Percentiles rank a stretch among this genome's conserved stretches.
Conservation (phyloP, 2,797 vertebrate genomes). For the Megalops cyprinoides region DNA sequence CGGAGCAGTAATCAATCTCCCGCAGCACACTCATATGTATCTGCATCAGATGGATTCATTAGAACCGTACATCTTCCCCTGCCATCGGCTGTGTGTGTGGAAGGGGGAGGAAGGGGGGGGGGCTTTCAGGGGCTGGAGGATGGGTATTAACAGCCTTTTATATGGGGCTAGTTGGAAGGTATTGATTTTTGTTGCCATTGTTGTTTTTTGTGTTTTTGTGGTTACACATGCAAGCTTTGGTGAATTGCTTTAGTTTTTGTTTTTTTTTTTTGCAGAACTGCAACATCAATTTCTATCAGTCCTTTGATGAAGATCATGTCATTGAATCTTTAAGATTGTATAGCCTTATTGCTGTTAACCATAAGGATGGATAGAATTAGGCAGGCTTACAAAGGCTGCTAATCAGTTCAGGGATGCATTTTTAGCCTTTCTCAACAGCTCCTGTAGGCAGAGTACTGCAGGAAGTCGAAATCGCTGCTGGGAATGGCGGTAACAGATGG, state of each 20-base stretch:
- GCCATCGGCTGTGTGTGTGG: background rate
- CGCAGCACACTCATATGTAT: background rate
- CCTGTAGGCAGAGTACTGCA: no score
- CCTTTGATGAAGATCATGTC: no score
- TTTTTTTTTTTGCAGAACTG: constrained; percentile 7
- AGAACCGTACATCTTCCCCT: background rate
- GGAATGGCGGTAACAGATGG: background rate
- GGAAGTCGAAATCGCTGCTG: no score
- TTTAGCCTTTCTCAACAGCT: background rate
- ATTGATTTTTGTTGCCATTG: background rate
- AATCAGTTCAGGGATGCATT: background rate
- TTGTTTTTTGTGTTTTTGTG: background rate
- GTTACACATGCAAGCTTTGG: background rate
- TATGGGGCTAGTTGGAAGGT: background rate
- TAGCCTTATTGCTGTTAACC: no score
- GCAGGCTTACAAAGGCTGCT: background rate
- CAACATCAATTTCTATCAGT: background rate
- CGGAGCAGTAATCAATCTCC: constrained; percentile 21
- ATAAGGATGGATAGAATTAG: background rate
- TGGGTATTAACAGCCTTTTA: background rate
- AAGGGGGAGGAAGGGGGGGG: background rate
- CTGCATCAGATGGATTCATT: constrained; percentile 14
- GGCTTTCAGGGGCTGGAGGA: background rate
- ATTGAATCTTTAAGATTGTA: no score
- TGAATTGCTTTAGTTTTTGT: constrained; percentile 5